phyloP scores from a whole-genome alignment of 37 sponge, comb jelly and placozoan genomes.

The Corticium candelabrum region DNA sequence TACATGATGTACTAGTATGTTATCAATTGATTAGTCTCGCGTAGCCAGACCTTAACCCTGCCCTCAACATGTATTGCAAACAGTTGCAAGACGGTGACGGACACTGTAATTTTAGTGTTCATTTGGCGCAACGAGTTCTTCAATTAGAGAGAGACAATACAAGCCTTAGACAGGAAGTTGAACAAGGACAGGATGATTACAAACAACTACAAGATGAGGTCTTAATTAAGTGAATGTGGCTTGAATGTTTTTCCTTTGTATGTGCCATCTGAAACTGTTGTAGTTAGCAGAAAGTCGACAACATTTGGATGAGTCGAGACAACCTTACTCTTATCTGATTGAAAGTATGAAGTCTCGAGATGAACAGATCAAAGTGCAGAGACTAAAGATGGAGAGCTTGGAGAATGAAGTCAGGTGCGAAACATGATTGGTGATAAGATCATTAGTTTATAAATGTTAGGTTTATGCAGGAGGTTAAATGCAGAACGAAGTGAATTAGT shows the following conservation, averaged over 20 bases:
- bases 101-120: slow-evolving; percentile 71
- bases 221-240: too few relatives aligned
- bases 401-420: slow-evolving; percentile 27
- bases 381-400: neutral
- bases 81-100: too few relatives aligned
- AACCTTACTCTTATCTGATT: slow-evolving; percentile 53
- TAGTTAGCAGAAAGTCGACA: slow-evolving; percentile 18
- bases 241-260: too few relatives aligned
- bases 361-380: slow-evolving; percentile 12
- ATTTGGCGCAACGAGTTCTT: slow-evolving; percentile 60
- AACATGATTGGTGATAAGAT: neutral
- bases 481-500: slow-evolving; percentile 23
- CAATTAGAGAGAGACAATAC: slow-evolving; percentile 49
- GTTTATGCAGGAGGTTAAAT: neutral
- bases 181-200: neutral
- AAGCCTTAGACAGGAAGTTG: slow-evolving; percentile 33
- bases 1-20: too few relatives aligned
- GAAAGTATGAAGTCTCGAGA: slow-evolving; percentile 39
- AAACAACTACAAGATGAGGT: slow-evolving; percentile 32
- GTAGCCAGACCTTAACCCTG: too few relatives aligned
- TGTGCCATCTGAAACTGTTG: neutral
- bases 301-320: slow-evolving; percentile 27
- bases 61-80: too few relatives aligned
- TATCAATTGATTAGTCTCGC: too few relatives aligned
- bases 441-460: neutral